Percentiles rank a stretch among this genome's conserved stretches.
These are phyloP conservation scores for Drosophila macrospina DNA, from an alignment of 2,888 invertebrate species.

Conservation along the genomic window DNA sequence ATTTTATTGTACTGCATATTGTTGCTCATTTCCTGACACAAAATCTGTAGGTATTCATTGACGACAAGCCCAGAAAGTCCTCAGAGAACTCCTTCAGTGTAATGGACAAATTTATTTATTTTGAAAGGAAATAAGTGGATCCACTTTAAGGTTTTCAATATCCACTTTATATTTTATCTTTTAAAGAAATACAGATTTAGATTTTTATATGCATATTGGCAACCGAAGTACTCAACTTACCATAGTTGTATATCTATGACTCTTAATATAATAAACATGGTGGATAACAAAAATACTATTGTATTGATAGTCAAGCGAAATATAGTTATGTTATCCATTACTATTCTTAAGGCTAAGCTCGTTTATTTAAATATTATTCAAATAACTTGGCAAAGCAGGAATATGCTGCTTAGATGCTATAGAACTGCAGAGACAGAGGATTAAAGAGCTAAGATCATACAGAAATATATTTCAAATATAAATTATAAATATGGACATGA, in stretches of 20 bases:
- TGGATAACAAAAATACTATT: conserved; percentile 8
- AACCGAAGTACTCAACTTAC: neutral
- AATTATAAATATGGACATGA: too few relatives aligned
- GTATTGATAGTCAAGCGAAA: conserved; percentile 16
- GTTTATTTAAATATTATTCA: neutral
- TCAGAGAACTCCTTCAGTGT: too few relatives aligned
- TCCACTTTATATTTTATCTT: neutral
- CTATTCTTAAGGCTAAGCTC: neutral
- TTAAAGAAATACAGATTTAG: neutral
- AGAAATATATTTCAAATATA: too few relatives aligned
- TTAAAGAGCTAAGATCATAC: too few relatives aligned
- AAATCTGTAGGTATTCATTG: neutral
- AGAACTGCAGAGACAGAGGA: neutral
- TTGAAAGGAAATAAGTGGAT: neutral
- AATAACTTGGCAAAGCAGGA: neutral
- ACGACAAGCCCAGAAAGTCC: neutral
- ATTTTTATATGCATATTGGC: neutral
- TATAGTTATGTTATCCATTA: conserved; percentile 3
- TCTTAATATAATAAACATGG: conserved; percentile 1
- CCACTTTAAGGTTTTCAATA: neutral
- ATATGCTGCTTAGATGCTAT: neutral
- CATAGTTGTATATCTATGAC: neutral
- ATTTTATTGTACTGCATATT: conserved; percentile 41
- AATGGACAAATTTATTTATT: too few relatives aligned
- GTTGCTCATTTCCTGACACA: conserved; percentile 36